Evolutionary conservation across 1,140 invertebrate genomes (phyloP), one percentile per base, ranked within the genome.

Genomic region (Lepidostoma basale): DNA sequence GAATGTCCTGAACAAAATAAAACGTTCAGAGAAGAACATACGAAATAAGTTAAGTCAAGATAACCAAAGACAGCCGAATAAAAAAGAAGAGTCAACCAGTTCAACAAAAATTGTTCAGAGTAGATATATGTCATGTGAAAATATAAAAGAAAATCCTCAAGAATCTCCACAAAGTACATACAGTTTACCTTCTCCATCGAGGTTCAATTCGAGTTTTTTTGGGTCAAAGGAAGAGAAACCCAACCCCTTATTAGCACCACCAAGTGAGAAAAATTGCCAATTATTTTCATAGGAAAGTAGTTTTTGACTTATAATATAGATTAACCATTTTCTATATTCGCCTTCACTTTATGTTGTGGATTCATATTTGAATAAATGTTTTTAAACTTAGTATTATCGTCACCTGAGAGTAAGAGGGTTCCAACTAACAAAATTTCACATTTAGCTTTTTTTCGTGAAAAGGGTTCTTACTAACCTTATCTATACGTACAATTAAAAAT

Each of bases 101-200:
- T 22, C 45, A 56, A 64, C 10, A 6, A 66, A 33, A n/a, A 28
- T 66, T 8, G 26, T 66, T 28, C 33, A 49, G 14, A 66, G 63
- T 30, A 49, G 63, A 9, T 66, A 66, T 44, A 30, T 66, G 14
- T 66, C 49, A 6, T 33, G 49, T 23, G 20, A 9, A 12, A 49
- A 63, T 8, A 18, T 63, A n/a, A 63, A 28, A 36, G 44, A 22
- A 16, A 47, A 54, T n/a, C 3, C 12, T 6, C 8, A 60, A 23
- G 45, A 56, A 3, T n/a, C 56, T 14, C 18, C 40, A 6, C 49
- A 33, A 5, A 66, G 49, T 26, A 56, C 49, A 18, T 8, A 28
- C 20, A 66, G 63, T 30, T 28, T 66, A 16, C 3, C 33, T 8
- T 66, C 63, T 8, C 47, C 49, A 10, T 9, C 10, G 16, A 66